Evolutionary conservation across 2,888 invertebrate genomes (phyloP).

Genomic region (Aelia acuminata): DNA sequence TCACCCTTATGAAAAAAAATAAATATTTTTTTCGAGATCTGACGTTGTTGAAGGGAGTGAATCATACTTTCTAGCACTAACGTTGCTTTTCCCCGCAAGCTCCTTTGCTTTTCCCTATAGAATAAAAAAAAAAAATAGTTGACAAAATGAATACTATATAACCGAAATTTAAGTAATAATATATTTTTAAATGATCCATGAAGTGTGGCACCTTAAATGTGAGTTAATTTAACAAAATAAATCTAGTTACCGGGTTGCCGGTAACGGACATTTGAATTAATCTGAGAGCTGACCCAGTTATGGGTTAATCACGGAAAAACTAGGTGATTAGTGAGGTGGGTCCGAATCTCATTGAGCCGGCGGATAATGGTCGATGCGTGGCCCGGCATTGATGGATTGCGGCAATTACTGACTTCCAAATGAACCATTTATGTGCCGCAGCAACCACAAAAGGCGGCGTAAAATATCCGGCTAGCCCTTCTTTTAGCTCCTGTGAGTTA

Average conservation of each 20-base stretch:
- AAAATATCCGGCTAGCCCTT: background rate
- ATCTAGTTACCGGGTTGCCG: background rate
- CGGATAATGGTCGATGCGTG: slow-evolving; percentile 3
- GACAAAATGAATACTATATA: no score
- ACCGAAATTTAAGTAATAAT: no score
- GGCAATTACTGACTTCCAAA: slow-evolving; percentile 19
- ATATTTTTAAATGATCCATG: no score
- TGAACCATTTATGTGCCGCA: background rate
- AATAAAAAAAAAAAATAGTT: no score
- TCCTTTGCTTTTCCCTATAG: no score
- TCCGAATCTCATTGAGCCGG: background rate
- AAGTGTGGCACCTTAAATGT: no score
- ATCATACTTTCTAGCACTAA: no score
- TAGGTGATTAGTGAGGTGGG: background rate
- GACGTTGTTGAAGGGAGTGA: no score
- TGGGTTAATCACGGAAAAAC: background rate
- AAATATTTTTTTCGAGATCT: no score
- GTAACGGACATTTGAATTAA: background rate
- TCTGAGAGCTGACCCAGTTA: background rate
- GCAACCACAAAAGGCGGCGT: slow-evolving; percentile 22
- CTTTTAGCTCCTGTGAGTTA: background rate
- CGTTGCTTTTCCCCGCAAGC: no score
- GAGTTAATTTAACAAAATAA: no score
- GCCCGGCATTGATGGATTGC: background rate
- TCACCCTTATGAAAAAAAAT: no score